Percentiles rank a stretch among this genome's conserved stretches.
Evolutionary conservation across 2,113 vertebrate species (phyloP).

Genomic region (Candoia aspera): DNA sequence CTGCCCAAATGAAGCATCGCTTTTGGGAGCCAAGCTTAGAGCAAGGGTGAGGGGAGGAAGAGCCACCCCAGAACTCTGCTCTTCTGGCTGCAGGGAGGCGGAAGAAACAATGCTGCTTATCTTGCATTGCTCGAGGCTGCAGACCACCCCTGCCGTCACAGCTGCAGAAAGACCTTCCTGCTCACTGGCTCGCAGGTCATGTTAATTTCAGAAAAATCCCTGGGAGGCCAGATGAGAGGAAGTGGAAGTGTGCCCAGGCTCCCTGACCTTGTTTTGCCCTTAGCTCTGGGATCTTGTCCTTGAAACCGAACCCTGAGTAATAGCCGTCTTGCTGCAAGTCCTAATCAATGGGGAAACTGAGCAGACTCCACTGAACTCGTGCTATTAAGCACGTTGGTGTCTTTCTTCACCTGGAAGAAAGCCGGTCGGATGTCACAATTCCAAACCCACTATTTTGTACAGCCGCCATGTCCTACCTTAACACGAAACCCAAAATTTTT

Average conservation of each 20-base stretch:
- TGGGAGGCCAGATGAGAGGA: not conserved
- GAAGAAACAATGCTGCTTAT: too few relatives aligned
- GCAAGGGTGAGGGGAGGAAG: not conserved
- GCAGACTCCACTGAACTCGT: too few relatives aligned
- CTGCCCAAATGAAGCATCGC: not conserved
- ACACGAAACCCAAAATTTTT: not conserved
- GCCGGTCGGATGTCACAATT: not conserved
- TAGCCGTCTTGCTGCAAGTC: not conserved
- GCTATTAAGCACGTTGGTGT: too few relatives aligned
- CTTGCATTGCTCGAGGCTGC: not conserved
- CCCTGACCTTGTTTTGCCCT: not conserved
- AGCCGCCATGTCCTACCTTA: not conserved
- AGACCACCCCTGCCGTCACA: not conserved
- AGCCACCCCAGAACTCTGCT: not conserved
- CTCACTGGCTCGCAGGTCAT: not conserved
- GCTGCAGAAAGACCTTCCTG: too few relatives aligned
- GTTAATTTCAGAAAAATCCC: not conserved
- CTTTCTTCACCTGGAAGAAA: not conserved
- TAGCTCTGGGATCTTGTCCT: not conserved
- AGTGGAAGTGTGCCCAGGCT: not conserved
- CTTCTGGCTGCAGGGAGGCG: not conserved
- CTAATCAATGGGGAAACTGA: too few relatives aligned
- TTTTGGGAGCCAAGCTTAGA: not conserved
- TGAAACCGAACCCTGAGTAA: slow-evolving; percentile 11
- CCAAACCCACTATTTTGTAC: not conserved